A percentile compares a stretch with the other conserved stretches of the same genome.
phyloP scores from a whole-genome alignment of 2,888 invertebrate genomes.

The Eugnorisma glareosa region DNA sequence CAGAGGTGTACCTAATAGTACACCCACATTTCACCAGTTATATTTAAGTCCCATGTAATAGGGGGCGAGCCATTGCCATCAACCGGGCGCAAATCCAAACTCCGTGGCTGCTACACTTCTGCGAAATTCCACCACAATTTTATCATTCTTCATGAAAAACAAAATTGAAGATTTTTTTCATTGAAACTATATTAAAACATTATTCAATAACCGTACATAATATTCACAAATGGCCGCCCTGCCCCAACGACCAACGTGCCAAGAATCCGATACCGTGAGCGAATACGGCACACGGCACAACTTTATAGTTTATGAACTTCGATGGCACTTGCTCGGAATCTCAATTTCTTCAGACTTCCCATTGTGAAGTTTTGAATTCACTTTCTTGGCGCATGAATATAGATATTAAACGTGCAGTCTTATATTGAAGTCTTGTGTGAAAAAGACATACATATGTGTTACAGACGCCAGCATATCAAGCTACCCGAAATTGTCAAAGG shows the following conservation, averaged over 20 bases:
- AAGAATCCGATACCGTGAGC: conserved; percentile 46
- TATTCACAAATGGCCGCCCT: conserved; percentile 54
- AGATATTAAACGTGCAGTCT: conserved; percentile 23
- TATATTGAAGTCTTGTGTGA: too few species aligned
- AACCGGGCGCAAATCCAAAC: too few species aligned
- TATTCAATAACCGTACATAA: conserved; percentile 42
- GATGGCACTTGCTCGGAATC: conserved; percentile 52
- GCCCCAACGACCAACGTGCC: conserved; percentile 58
- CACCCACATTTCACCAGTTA: too few species aligned
- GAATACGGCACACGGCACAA: conserved; percentile 42
- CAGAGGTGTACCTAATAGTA: too few species aligned
- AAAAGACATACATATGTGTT: too few species aligned
- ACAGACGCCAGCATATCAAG: too few species aligned
- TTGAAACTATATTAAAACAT: conserved; percentile 34
- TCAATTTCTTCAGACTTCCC: conserved; percentile 52
- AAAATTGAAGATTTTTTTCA: conserved; percentile 20
- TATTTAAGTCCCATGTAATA: too few species aligned
- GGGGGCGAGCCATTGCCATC: too few species aligned
- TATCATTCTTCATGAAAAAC: background rate
- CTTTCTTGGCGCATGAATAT: conserved; percentile 39
- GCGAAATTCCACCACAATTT: too few species aligned
- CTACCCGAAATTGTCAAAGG: too few species aligned
- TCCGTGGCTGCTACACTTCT: too few species aligned
- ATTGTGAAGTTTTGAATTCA: conserved; percentile 32
- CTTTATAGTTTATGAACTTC: conserved; percentile 64